Base-by-base conservation (phyloP, 2,888 invertebrate species). In the Chrysomela aeneicollis region DNA sequence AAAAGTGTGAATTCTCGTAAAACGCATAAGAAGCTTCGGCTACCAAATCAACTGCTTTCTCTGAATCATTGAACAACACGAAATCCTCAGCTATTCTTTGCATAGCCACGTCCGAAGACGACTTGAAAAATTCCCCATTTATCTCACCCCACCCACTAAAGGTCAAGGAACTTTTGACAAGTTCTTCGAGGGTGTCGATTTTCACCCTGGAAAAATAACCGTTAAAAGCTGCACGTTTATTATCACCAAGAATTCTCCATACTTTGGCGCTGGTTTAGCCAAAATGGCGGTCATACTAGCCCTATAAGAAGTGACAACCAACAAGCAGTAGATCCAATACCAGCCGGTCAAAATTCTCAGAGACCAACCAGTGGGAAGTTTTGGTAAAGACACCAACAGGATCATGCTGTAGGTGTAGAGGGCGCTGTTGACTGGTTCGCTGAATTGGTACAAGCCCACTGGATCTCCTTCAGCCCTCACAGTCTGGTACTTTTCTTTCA, bases 231-330 rank as follows among this genome's bases (percentile, higher is more conserved):
- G n/a, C n/a, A n/a, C n/a, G 15, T 15, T 53, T 3, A 26, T 0
- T 53, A 12, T 17, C 6, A 53, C 21, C n/a, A n/a, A n/a, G n/a
- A 4, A 12, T 52, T 53, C 30, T 22, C 63, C 71, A 76, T 81
- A 89, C 90, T 87, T 87, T 10, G 90, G 89, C 0, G 89, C 86
- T 22, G 94, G 93, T 79, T 90, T 91, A 0, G 94, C 92, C 52
- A 94, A 83, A 59, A 92, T 92, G 0, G 94, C 93, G 0, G 93
- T 94, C 87, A 94, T 90, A 74, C 93, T 93, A 0, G 94, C 94
- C 75, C 91, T 84, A 78, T 95, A 95, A 0, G 91, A 88, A 0
- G 93, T 92, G 0, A 91, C 91, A 4, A 94, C 86, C 2, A 94
- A 84, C 66, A 93, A 88, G 76, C 92, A 92, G 78, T 93, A 95